Conservation (phyloP, 1,140 invertebrate genomes). For the Tetranychus urticae region DNA sequence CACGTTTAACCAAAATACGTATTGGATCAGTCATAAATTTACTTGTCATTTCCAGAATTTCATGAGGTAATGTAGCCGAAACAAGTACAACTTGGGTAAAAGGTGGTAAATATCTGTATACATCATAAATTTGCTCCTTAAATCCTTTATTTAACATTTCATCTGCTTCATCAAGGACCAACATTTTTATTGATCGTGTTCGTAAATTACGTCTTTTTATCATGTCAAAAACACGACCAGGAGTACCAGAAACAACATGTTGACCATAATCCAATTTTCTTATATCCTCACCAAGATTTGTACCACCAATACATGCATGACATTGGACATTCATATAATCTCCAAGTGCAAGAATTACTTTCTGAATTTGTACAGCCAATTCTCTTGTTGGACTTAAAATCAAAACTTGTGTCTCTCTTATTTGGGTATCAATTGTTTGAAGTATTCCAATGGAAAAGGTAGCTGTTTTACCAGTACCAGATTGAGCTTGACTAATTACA, state of each 20-base stretch:
- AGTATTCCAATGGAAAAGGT: slow-evolving; percentile 92
- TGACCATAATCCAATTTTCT: slow-evolving; percentile 33
- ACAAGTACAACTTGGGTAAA: slow-evolving; percentile 95
- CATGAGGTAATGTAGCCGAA: slow-evolving; percentile 81
- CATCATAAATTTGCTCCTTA: slow-evolving; percentile 82
- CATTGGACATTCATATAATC: slow-evolving; percentile 73
- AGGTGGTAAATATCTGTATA: slow-evolving; percentile 54
- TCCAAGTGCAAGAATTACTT: slow-evolving; percentile 37
- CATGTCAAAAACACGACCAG: slow-evolving; percentile 73
- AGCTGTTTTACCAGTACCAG: slow-evolving; percentile 95
- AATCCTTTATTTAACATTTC: slow-evolving; percentile 98
- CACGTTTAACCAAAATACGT: slow-evolving; percentile 47
- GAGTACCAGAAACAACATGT: slow-evolving; percentile 89
- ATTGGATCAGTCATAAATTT: slow-evolving; percentile 75
- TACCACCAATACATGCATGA: slow-evolving; percentile 67
- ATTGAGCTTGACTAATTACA: slow-evolving; percentile 96
- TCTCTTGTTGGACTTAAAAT: slow-evolving; percentile 84
- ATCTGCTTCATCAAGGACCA: slow-evolving; percentile 95
- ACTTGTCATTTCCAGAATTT: slow-evolving; percentile 91
- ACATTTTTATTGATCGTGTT: slow-evolving; percentile 59
- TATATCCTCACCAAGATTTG: slow-evolving; percentile 75
- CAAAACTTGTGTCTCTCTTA: slow-evolving; percentile 56
- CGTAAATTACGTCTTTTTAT: slow-evolving; percentile 30
- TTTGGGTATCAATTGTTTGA: slow-evolving; percentile 55
- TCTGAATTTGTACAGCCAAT: slow-evolving; percentile 79